These are phyloP conservation scores for Drosophila orosa DNA, from an alignment of 1,140 invertebrate genomes.

Conservation along the genomic window DNA sequence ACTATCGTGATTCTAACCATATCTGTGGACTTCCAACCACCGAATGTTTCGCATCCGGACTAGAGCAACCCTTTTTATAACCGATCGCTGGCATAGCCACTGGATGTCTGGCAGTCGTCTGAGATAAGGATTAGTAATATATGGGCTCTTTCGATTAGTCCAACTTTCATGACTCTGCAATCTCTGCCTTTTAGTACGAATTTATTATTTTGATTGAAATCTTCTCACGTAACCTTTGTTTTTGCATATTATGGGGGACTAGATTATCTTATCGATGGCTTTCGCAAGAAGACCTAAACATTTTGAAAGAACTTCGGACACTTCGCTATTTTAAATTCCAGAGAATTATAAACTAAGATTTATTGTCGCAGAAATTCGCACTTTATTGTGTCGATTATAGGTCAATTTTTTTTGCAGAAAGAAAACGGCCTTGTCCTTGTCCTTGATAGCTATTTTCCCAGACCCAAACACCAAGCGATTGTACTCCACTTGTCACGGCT, in stretches of 20 bases:
- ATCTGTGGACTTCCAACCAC: neutral
- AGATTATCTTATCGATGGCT: slow-evolving; percentile 26
- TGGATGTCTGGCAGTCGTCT: slow-evolving; percentile 16
- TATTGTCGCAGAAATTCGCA: neutral
- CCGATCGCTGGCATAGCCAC: slow-evolving; percentile 4
- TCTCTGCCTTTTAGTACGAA: neutral
- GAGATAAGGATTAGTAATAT: slow-evolving; percentile 46
- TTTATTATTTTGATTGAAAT: slow-evolving; percentile 26
- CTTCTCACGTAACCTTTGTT: slow-evolving; percentile 8
- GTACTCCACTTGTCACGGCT: neutral
- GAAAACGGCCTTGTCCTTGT: slow-evolving; percentile 16
- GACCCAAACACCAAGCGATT: neutral
- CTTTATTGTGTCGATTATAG: neutral
- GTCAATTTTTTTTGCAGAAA: too few relatives aligned
- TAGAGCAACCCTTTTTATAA: slow-evolving; percentile 40
- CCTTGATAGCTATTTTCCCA: neutral
- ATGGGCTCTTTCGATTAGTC: slow-evolving; percentile 29
- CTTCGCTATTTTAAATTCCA: neutral
- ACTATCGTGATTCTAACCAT: slow-evolving; percentile 27
- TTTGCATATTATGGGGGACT: slow-evolving; percentile 21
- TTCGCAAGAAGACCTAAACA: neutral
- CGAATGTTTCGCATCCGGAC: slow-evolving; percentile 20
- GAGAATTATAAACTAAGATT: neutral
- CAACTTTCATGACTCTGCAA: slow-evolving; percentile 14
- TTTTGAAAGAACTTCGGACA: neutral